Conservation (phyloP, 1,140 invertebrate genomes). For the Druon quercuslanigerum region DNA sequence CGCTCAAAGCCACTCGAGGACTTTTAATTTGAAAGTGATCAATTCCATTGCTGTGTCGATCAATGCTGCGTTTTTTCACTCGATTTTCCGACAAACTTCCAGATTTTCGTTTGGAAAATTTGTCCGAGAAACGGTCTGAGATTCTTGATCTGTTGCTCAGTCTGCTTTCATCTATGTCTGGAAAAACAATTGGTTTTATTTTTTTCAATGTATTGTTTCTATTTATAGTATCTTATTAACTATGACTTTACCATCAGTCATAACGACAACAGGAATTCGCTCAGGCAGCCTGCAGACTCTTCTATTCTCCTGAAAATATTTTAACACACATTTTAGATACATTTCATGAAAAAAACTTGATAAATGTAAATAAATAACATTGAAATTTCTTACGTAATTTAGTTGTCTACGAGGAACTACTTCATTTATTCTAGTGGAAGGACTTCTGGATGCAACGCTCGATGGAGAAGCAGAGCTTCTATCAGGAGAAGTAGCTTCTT, state of each 20-base stretch:
- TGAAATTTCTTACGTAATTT: conserved; percentile 8
- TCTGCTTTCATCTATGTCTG: conserved; percentile 52
- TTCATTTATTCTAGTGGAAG: conserved; percentile 3
- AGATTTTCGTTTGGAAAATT: conserved; percentile 49
- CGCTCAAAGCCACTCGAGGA: conserved; percentile 63
- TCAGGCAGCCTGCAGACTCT: conserved; percentile 57
- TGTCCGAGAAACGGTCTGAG: conserved; percentile 50
- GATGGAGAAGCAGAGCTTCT: conserved; percentile 36
- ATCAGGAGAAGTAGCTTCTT: conserved; percentile 56
- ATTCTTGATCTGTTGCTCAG: conserved; percentile 49
- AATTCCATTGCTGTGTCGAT: conserved; percentile 16
- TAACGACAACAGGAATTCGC: conserved; percentile 53
- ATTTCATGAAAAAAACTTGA: background rate
- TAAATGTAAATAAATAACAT: background rate
- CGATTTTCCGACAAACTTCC: conserved; percentile 34
- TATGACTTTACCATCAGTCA: conserved; percentile 54
- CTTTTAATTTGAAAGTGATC: conserved; percentile 48
- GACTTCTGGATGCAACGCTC: background rate
- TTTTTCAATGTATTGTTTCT: conserved; percentile 20
- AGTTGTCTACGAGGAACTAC: background rate
- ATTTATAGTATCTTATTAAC: conserved; percentile 26
- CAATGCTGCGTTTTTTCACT: conserved; percentile 29
- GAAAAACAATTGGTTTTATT: conserved; percentile 29
- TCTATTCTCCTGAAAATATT: conserved; percentile 54
- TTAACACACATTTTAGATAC: background rate